These are phyloP conservation scores for Cryptophagus acutangulus DNA, from an alignment of 2,888 invertebrate genomes.

Conservation along the genomic window DNA sequence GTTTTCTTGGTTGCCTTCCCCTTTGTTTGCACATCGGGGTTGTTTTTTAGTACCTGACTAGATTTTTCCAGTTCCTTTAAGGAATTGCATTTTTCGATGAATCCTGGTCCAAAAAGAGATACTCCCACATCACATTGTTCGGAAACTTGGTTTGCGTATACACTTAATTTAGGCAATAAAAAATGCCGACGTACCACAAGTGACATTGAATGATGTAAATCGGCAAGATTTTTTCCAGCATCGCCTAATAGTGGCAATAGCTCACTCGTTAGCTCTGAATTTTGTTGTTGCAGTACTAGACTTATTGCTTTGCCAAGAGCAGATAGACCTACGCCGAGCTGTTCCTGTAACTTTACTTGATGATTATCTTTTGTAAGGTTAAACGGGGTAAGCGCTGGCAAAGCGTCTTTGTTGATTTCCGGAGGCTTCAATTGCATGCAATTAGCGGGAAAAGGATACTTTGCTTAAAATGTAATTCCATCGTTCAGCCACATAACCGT, in stretches of 20 bases:
- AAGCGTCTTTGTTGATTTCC: neutral
- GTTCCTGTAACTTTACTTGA: neutral
- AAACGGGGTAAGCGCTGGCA: neutral
- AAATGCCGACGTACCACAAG: neutral
- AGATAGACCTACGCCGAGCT: neutral
- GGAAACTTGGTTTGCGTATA: neutral
- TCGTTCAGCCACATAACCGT: neutral
- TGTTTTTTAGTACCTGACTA: neutral
- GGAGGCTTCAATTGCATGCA: neutral
- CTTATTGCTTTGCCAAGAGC: neutral
- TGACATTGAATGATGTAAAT: neutral
- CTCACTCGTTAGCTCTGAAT: neutral
- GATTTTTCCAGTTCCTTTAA: neutral
- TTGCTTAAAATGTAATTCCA: neutral
- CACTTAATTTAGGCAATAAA: neutral
- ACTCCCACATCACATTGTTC: neutral
- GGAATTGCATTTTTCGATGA: neutral
- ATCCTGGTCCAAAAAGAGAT: neutral
- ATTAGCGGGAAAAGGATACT: neutral
- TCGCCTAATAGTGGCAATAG: neutral
- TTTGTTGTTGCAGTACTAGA: neutral
- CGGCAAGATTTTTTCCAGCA: neutral
- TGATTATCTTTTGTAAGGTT: neutral
- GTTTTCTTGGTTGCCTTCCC: no score
- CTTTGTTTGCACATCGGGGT: neutral